Evolutionary conservation across 1,140 invertebrate species (phyloP), one percentile per base, ranked within the genome.

Genomic region (Trypoxylus dichotomus): DNA sequence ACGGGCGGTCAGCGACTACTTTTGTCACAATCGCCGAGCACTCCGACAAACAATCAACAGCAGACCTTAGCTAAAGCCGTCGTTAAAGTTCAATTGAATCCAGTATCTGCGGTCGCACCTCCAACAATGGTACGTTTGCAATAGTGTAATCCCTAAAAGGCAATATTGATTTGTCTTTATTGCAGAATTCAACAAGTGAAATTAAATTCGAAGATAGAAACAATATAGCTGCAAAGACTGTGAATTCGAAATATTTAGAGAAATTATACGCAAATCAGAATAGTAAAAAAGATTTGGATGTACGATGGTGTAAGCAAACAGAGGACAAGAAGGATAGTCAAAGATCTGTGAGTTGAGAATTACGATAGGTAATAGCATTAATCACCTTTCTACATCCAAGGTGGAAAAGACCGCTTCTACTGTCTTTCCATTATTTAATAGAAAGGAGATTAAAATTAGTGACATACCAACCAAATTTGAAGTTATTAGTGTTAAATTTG

Each of bases 1-100:
- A 81, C 87, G 1, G 86, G 86, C 79, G 88, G 89, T 32, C 89
- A 89, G 81, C 86, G 89, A 72, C 80, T 90, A n/a, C 88, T 91
- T 75, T 80, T 90, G 42, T 87, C 89, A 0, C 90, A 90, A 83
- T 87, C 89, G 8, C 80, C 89, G 3, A 68, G 24, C 13, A 25
- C 72, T 37, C 3, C 41, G 0, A 21, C 43, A 21, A 47, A 54
- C 15, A 75, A 75, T 54, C 41, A 43, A 25, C 74, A 41, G 13
- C 74, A 75, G 54, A 54, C 43, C 0, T 54, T 75, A 13, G 86
- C 87, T 0, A 83, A 87, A 74, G 86, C 86, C 1, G 80, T 82
- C 72, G 82, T 84, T 58, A 84, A 84, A 80, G 81, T 85, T 75
- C 85, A 85, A 58, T 75, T 86, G 19, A 83, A 82, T 43, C 85